These are phyloP conservation scores for Lepidurus packardi DNA, from an alignment of 1,140 invertebrate genomes.

Conservation along the genomic window DNA sequence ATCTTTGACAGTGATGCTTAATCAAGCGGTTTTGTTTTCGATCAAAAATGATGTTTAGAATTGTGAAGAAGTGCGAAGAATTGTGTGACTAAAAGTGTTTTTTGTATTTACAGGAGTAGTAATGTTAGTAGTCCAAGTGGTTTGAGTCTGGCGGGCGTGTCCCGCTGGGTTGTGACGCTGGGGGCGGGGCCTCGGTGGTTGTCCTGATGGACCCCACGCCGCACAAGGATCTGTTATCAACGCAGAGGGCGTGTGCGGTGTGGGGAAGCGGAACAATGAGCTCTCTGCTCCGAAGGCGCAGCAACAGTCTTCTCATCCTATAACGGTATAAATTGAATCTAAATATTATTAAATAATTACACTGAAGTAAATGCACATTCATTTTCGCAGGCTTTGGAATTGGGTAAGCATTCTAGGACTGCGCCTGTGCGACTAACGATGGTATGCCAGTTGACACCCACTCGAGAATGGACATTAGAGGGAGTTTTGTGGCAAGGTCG, in stretches of 20 bases:
- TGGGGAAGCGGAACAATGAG: constrained; percentile 64
- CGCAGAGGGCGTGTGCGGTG: constrained; percentile 64
- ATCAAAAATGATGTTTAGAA: too few species aligned
- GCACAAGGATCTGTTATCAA: constrained; percentile 51
- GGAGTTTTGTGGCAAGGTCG: constrained; percentile 69
- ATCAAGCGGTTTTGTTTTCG: too few species aligned
- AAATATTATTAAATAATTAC: neutral
- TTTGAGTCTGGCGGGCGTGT: constrained; percentile 1
- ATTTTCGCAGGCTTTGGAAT: constrained; percentile 34
- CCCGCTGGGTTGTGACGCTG: constrained; percentile 68
- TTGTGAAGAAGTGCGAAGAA: too few species aligned
- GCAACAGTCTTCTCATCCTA: constrained; percentile 44
- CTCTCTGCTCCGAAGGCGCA: constrained; percentile 54
- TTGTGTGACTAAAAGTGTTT: neutral
- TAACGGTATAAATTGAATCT: constrained; percentile 38
- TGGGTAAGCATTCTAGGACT: constrained; percentile 42
- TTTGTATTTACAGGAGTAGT: neutral
- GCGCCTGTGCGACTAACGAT: constrained; percentile 61
- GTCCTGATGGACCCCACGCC: constrained; percentile 86
- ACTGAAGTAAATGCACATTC: neutral
- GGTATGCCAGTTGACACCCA: constrained; percentile 68
- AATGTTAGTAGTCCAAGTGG: neutral
- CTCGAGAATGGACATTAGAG: constrained; percentile 70
- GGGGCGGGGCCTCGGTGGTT: constrained; percentile 97
- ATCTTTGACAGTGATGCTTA: too few species aligned